Percentiles rank a stretch among this genome's conserved stretches.
Evolutionary conservation across 2,888 invertebrate species (phyloP).

Genomic region (Nipponacmea schrenckii): DNA sequence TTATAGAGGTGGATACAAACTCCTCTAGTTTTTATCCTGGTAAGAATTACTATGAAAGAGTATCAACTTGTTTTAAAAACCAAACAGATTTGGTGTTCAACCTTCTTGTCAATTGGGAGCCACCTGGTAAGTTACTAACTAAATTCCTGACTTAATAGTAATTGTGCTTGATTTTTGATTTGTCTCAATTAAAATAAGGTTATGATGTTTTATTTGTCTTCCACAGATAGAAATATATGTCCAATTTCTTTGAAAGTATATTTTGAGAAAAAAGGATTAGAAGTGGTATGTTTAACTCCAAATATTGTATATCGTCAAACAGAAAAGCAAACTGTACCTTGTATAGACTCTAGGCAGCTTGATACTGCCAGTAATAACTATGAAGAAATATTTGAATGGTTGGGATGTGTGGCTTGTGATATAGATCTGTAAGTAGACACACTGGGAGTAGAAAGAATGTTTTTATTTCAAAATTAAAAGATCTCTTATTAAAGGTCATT

Average conservation of each 20-base stretch:
- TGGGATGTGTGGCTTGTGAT: slow-evolving; percentile 56
- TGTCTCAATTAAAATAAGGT: neutral
- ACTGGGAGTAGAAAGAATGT: too few relatives aligned
- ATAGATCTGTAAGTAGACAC: slow-evolving; percentile 30
- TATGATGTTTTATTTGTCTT: neutral
- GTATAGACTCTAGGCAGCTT: slow-evolving; percentile 22
- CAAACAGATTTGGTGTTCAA: slow-evolving; percentile 42
- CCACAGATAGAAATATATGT: slow-evolving; percentile 52
- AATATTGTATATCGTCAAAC: slow-evolving; percentile 31
- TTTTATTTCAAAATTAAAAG: too few relatives aligned
- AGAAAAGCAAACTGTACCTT: slow-evolving; percentile 27
- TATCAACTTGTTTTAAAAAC: slow-evolving; percentile 50
- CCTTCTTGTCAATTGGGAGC: slow-evolving; percentile 54
- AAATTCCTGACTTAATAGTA: too few relatives aligned
- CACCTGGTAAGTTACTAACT: slow-evolving; percentile 54
- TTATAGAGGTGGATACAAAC: slow-evolving; percentile 50
- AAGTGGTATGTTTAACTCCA: slow-evolving; percentile 18
- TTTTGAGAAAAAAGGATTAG: slow-evolving; percentile 41
- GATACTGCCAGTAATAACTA: slow-evolving; percentile 29
- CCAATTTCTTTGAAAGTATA: slow-evolving; percentile 53
- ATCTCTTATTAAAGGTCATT: too few relatives aligned
- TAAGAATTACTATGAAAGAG: slow-evolving; percentile 55
- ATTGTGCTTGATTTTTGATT: too few relatives aligned
- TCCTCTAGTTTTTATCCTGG: slow-evolving; percentile 51
- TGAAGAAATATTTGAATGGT: slow-evolving; percentile 57